Base-by-base conservation (phyloP, 2,797 vertebrate species). In the Muraenolepis orangiensis region DNA sequence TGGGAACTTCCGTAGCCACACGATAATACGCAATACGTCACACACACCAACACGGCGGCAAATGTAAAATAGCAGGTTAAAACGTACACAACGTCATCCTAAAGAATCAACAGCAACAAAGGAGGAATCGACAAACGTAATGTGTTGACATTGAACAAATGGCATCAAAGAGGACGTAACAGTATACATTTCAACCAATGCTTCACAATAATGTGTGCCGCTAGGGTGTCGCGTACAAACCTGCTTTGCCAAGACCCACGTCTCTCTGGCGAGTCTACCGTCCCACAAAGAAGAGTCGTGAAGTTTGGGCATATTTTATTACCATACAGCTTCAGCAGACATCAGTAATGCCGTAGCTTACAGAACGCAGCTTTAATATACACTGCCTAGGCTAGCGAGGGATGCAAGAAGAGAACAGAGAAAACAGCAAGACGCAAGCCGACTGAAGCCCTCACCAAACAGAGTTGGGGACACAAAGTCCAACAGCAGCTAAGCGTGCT, bases 391-490 rank as follows among this genome's bases (percentile, higher is more conserved):
- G 20, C 13, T n/a, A 6, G 57, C 5, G n/a, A n/a, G n/a, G 57
- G n/a, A 61, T 61, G 57, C 57, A 61, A 61, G 23, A 61, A 23
- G 38, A 20, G 23, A 61, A 7, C n/a, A 61, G 10, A 23, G 13
- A 61, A 61, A 26, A 18, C 2, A 46, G 42, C 42, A 46, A 13
- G 42, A 46, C 11, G 57, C 20, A 61, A 70, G 70, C 1, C 69
- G 92, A 80, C 92, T 92, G 95, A 91, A 94, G 95, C 95, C 95
- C 94, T 97, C 95, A 96, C 95, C 95, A 96, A 96, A 93, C 94
- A 94, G 91, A 73, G 96, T 96, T 96, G 95, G 96, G 96, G 95
- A 96, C 95, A n/a, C 81, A 81, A 93, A 94, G 95, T 96, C 96
- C 96, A 96, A 96, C 95, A 96, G 96, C 95, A 96, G 94, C 23